Evolutionary conservation across 2,888 invertebrate species (phyloP).

Genomic region (Rutpela maculata): DNA sequence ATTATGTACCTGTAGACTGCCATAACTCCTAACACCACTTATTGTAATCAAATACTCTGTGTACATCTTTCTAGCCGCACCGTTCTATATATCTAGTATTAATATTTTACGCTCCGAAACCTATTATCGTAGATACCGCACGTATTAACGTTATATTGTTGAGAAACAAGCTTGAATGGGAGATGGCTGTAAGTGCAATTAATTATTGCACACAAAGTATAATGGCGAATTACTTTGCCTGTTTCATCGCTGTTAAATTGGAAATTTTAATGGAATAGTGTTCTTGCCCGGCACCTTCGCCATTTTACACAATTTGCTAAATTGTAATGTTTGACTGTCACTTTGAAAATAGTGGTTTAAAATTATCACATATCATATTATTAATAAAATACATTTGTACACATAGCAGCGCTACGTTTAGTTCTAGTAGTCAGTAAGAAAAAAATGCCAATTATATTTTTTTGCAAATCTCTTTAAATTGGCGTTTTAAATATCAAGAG

Average conservation of each 20-base stretch:
- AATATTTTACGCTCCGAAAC: conserved; percentile 32
- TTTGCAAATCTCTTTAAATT: too few relatives aligned
- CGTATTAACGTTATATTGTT: conserved; percentile 18
- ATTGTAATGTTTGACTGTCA: too few relatives aligned
- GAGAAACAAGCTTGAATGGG: conserved; percentile 6
- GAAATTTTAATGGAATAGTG: background rate
- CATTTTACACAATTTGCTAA: background rate
- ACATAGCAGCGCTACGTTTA: too few relatives aligned
- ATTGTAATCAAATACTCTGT: conserved; percentile 62
- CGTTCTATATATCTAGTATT: conserved; percentile 30
- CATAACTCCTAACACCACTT: conserved; percentile 64
- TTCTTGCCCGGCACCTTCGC: background rate
- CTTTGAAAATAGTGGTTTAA: too few relatives aligned
- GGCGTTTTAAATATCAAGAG: too few relatives aligned
- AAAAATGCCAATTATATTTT: too few relatives aligned
- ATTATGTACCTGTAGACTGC: conserved; percentile 63
- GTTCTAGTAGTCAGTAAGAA: too few relatives aligned
- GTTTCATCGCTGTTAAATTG: background rate
- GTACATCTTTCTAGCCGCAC: conserved; percentile 38
- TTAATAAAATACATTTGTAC: too few relatives aligned
- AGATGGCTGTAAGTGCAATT: background rate
- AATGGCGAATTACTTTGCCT: background rate
- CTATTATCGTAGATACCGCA: conserved; percentile 33
- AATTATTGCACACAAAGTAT: background rate
- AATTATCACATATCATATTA: too few relatives aligned